Conservation (phyloP, 2,797 vertebrate genomes). For the Neopelma chrysocephalum region DNA sequence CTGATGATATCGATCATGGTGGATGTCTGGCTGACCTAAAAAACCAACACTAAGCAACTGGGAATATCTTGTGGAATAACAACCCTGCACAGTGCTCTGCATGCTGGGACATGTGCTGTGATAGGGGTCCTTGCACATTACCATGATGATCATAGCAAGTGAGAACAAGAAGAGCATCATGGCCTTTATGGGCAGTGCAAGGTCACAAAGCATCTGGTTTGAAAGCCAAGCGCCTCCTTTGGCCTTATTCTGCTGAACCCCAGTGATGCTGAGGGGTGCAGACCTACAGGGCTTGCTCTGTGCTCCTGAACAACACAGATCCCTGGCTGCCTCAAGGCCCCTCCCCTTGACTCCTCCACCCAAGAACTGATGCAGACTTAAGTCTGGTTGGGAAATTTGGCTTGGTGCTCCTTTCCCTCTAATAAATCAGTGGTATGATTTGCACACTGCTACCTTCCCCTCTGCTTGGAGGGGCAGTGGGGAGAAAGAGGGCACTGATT, state of each 20-base stretch:
- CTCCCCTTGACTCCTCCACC: neutral
- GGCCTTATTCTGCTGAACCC: neutral
- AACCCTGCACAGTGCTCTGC: neutral
- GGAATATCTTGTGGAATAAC: neutral
- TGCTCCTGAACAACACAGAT: neutral
- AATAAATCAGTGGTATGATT: neutral
- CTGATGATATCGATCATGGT: fast-evolving
- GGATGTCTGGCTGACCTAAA: neutral
- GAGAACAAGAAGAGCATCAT: neutral
- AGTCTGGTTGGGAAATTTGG: neutral
- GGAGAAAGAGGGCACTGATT: conserved; percentile 6
- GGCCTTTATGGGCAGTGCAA: neutral
- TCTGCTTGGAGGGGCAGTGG: neutral
- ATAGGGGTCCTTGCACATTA: neutral
- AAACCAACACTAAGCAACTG: neutral
- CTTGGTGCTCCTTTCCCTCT: neutral
- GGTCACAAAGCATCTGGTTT: neutral
- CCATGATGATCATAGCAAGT: fast-evolving
- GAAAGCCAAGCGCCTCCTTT: neutral
- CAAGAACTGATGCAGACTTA: neutral
- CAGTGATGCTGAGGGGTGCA: neutral
- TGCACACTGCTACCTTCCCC: neutral
- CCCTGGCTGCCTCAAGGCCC: neutral
- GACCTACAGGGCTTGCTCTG: neutral
- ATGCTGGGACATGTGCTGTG: fast-evolving